Base-by-base conservation (phyloP, 2,113 vertebrate species). In the Phocoena sinus region DNA sequence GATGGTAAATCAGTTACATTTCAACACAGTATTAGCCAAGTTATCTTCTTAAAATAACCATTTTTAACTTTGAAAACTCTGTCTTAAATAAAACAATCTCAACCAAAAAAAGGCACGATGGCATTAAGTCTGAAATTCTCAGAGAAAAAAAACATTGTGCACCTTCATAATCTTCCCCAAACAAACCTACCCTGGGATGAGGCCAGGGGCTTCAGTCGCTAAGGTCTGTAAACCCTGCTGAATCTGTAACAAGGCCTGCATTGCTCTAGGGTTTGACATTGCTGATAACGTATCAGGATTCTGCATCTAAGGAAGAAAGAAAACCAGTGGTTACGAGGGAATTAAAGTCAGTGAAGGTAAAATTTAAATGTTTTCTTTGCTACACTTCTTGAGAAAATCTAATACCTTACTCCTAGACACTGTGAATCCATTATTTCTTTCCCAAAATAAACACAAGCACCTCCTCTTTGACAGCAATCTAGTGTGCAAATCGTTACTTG, bases 181-280 rank as follows among this genome's bases (percentile, higher is more conserved):
- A 92, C 71, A 80, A 95, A 62, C 99, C 98, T 98, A 99, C 99
- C 98, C 98, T 77, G 99, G 99, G 91, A 99, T 99, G 94, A 99
- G 99, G 17, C 98, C 98, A 0, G 99, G 99, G 62, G 99, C 99
- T 98, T 99, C 99, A 53, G 98, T 98, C 94, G 99, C 99, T 96
- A 99, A 98, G 12, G 99, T 99, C 95, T 99, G 99, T 89, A 99
- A 98, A 71, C 99, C 99, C 97, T 99, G 99, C 96, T 99, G 99
- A 98, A 99, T 99, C 97, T 99, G 99, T 50, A 99, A 97, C 96
- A 99, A 97, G 86, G 99, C 99, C 97, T 99, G 99, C 99, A 99
- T 99, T 73, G 99, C 99, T 98, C 98, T 99, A 91, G 99, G 99
- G 83, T 99, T 99, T 92, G 99, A 99, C 99, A 99, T 99, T 74